phyloP scores from a whole-genome alignment of 2,888 invertebrate genomes.

The Drosophila fulvimacula region DNA sequence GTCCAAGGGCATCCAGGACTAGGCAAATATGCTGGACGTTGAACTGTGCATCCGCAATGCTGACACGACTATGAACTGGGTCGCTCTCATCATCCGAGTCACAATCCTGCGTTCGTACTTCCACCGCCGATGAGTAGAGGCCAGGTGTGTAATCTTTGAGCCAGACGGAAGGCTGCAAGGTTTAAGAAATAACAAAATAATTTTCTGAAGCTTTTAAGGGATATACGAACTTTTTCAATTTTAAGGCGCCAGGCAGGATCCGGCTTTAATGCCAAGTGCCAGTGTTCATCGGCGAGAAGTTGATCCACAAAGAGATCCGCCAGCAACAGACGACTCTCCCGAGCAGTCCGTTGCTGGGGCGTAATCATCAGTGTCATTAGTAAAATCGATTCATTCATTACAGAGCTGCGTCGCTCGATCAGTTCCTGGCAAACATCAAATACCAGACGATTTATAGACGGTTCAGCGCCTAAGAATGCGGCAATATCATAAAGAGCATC shows the following conservation, averaged over 20 bases:
- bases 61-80: slow-evolving; percentile 62
- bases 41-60: slow-evolving; percentile 86
- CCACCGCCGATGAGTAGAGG: slow-evolving; percentile 84
- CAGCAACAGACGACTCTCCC: slow-evolving; percentile 54
- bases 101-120: slow-evolving; percentile 81
- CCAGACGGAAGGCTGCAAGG: slow-evolving; percentile 77
- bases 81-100: slow-evolving; percentile 82
- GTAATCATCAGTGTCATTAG: slow-evolving; percentile 74
- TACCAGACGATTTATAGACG: slow-evolving; percentile 85
- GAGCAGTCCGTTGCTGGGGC: slow-evolving; percentile 25
- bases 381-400: slow-evolving; percentile 87
- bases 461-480: slow-evolving; percentile 86
- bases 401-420: slow-evolving; percentile 85
- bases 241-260: slow-evolving; percentile 74
- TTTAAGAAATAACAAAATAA: not conserved
- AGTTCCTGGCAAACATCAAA: slow-evolving; percentile 88
- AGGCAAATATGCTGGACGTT: slow-evolving; percentile 89
- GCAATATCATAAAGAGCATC: slow-evolving; percentile 86
- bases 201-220: not conserved
- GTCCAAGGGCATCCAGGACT: slow-evolving; percentile 89
- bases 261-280: slow-evolving; percentile 82
- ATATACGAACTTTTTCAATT: slow-evolving; percentile 64
- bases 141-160: slow-evolving; percentile 83
- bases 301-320: slow-evolving; percentile 75
- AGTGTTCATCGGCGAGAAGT: slow-evolving; percentile 81